Base-by-base conservation (phyloP, 1,140 invertebrate species). In the Cyclina sinensis region DNA sequence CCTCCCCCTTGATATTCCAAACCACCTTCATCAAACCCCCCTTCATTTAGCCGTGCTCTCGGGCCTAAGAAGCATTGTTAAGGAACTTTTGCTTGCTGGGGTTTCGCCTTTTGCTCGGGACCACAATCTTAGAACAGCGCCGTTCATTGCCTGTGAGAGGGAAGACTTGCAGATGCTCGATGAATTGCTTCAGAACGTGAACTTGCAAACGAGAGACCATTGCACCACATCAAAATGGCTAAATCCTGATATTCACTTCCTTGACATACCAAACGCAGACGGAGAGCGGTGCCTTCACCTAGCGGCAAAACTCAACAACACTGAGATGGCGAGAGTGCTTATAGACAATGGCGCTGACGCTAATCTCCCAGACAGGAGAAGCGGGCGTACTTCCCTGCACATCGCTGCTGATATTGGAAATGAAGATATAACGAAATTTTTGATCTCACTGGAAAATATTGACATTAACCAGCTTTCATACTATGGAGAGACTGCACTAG, bases 1-100 rank as follows among this genome's bases (percentile, higher is more conserved):
- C n/a, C 7, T 62, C 1, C 24, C 35, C 1, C 14, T 70, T 27
- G 35, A 70, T 27, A 70, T 70, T 30, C n/a, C 0, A 27, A 82
- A 82, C 80, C 1, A 27, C 12, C 80, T 82, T n/a, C 24, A 32
- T 9, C 80, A 82, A 30, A 82, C 80, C n/a, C 57, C 80, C 14
- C 59, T 82, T 7, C 51, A 82, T 21, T 30, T 82, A 12, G 80
- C 57, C 35, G 80, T 82, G 51, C 18, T 82, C n/a, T 68, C 80
- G 14, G 21, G 43, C 43, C 57, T 62, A 12, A 57, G 62, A 43
- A 0, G 51, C 37, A 27, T 32, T 30, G 48, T 89, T 43, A 70
- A 39, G 21, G 9, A 21, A n/a, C 32, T 86, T 43, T 43, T 86
- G 21, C 16, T 30, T 24, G 79, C 54, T 65, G 43, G 70, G 62